Base-by-base conservation (phyloP, 2,113 vertebrate genomes). In the Cyanoderma ruficeps region DNA sequence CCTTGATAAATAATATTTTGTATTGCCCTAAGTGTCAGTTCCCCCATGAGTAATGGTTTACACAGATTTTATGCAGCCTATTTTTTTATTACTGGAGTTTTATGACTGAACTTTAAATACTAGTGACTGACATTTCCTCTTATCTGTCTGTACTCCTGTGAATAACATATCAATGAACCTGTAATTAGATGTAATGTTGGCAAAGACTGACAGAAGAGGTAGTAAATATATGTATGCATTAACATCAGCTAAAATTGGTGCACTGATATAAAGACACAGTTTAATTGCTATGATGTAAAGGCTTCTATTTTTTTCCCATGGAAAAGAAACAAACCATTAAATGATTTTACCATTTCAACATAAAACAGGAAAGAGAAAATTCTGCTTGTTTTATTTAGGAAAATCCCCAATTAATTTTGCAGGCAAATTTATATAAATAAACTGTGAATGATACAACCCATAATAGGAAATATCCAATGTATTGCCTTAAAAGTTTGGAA, bases 81-180 rank as follows among this genome's bases (percentile, higher is more conserved):
- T 41, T 94, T 94, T 90, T 94, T 92, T 88, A 86, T 90, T 70
- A 84, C 86, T 71, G 56, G n/a, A 80, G 44, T 86, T 96, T 94
- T 92, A 93, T 75, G 90, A 84, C 33, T 87, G 93, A 95, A 96
- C 95, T 96, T 97, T 93, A 95, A 95, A 95, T 94, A 96, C 88
- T 93, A 93, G 75, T 14, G 1, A 85, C 86, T 96, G 92, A 92
- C 85, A 95, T 96, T 95, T 95, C 83, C 61, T 81, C 65, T 76
- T 96, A 55, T 87, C 76, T 95, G 69, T 88, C 67, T 63, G 61
- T 87, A 79, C 88, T 88, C 31, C 20, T 57, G 82, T 93, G 92
- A 87, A 79, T 84, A 95, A 92, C 13, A 1, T 78, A 89, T 75
- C 94, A 91, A 93, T 87, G 86, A 94, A 76, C 83, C 72, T 72